phyloP scores from a whole-genome alignment of 1,140 invertebrate species.

The Proctacanthus coquilletti region DNA sequence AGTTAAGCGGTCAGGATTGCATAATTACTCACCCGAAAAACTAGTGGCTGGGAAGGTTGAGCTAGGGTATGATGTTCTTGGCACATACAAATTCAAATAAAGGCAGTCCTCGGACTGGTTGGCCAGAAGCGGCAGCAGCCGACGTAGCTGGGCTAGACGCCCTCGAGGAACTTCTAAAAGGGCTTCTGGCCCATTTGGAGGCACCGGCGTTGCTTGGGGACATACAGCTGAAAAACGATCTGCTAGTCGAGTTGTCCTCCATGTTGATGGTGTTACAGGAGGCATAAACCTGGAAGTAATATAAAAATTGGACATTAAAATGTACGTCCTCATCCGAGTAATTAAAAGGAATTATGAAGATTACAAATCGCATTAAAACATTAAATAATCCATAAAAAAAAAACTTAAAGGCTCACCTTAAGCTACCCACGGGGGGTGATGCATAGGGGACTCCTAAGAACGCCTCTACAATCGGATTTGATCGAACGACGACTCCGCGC shows the following conservation, averaged over 20 bases:
- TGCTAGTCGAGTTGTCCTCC: slow-evolving; percentile 65
- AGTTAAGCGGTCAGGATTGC: too few relatives aligned
- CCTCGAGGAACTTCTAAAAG: slow-evolving; percentile 59
- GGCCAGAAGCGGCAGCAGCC: slow-evolving; percentile 60
- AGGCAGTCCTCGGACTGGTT: slow-evolving; percentile 96
- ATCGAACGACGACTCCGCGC: slow-evolving; percentile 64
- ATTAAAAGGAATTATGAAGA: slow-evolving; percentile 5
- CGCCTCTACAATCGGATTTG: slow-evolving; percentile 70
- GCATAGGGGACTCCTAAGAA: slow-evolving; percentile 91
- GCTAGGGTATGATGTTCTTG: slow-evolving; percentile 35
- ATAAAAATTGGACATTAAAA: too few relatives aligned
- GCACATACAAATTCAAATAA: slow-evolving; percentile 91
- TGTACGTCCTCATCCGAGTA: too few relatives aligned
- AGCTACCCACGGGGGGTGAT: slow-evolving; percentile 35
- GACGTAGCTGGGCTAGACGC: slow-evolving; percentile 63
- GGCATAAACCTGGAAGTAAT: slow-evolving; percentile 67
- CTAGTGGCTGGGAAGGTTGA: not conserved
- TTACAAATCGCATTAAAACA: slow-evolving; percentile 7
- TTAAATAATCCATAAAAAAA: slow-evolving; percentile 5
- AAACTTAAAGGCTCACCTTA: slow-evolving; percentile 23
- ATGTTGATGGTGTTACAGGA: slow-evolving; percentile 77
- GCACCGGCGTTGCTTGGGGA: slow-evolving; percentile 62
- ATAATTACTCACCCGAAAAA: too few relatives aligned
- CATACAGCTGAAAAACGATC: slow-evolving; percentile 76
- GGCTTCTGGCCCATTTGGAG: slow-evolving; percentile 54